Evolutionary conservation across 2,113 vertebrate genomes (phyloP), one percentile per base, ranked within the genome.

Genomic region (Indicator maculatus): DNA sequence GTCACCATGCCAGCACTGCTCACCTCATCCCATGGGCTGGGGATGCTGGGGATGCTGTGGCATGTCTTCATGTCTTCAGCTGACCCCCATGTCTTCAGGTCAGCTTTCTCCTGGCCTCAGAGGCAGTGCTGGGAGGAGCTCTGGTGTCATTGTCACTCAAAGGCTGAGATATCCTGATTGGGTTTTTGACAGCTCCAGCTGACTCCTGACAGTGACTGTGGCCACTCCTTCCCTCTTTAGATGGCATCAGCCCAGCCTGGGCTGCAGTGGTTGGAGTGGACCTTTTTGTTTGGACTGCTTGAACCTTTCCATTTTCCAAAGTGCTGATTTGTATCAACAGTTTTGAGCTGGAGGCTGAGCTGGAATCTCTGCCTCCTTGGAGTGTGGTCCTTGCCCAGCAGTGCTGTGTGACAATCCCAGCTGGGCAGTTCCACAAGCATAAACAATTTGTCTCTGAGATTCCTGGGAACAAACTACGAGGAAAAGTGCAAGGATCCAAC

Each of bases 231-330:
- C 83, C 60, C 70, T 86, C 83, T 86, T 86, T 71, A 28, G 56
- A 59, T 56, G 86, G 47, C 94, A 67, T 70, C 73, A 38, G 26
- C 58, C 81, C 73, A 18, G 63, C 83, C 5, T 8, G 0, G 4
- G 4, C 50, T 44, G 59, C 1, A 0, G 17, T 12, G 61, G 19
- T 33, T 10, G 16, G 33, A 53, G 61, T 0, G 0, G 47, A 31
- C 5, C 39, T 41, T 86, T 87, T 69, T 93, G 77, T 95, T 96
- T 95, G 93, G 58, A 61, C 28, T 87, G 30, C 60, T 69, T 72
- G 60, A 44, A 87, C 87, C 89, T 61, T 47, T 44, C 87, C 59
- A 50, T 81, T 47, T 84, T 60, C 69, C 7, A 44, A 92, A 60
- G 0, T 9, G 26, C 89, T 59, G 82, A 6, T 38, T 83, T 92